Evolutionary conservation across 1,140 invertebrate genomes (phyloP).

Genomic region (Halictus rubicundus): DNA sequence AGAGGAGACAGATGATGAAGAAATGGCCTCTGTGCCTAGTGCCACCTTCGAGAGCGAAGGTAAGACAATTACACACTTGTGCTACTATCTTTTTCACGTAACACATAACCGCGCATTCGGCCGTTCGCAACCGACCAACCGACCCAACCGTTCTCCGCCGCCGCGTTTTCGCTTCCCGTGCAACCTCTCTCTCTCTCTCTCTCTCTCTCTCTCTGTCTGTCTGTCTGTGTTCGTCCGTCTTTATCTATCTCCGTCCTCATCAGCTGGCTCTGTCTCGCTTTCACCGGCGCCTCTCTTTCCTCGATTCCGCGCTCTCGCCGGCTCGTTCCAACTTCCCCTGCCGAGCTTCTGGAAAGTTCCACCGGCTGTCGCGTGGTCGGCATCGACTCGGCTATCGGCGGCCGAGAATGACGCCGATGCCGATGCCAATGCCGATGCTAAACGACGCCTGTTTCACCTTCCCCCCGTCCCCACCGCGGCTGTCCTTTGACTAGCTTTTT

Average conservation of each 20-base stretch:
- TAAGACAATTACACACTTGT: constrained; percentile 61
- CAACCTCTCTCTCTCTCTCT: constrained; percentile 2
- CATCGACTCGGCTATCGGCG: not conserved
- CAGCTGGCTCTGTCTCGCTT: not conserved
- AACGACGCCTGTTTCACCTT: not conserved
- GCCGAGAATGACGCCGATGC: not conserved
- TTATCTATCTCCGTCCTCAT: not conserved
- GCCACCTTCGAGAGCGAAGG: constrained; percentile 72
- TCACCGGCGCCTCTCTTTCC: not conserved
- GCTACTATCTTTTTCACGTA: constrained; percentile 33
- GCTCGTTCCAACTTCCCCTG: constrained; percentile 43
- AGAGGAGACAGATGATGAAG: constrained; percentile 76
- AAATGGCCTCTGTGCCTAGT: constrained; percentile 77
- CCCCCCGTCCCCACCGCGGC: too few relatives aligned
- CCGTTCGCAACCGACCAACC: constrained; percentile 19
- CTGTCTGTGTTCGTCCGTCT: not conserved
- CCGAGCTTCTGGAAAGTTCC: constrained; percentile 74
- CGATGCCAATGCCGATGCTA: too few relatives aligned
- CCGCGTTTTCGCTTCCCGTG: constrained; percentile 25
- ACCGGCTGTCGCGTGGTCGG: constrained; percentile 35
- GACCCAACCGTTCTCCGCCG: constrained; percentile 21
- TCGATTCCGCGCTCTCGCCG: constrained; percentile 15
- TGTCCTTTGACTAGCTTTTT: too few relatives aligned
- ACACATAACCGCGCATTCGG: constrained; percentile 24
- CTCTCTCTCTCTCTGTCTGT: constrained; percentile 17